phyloP scores from a whole-genome alignment of 2,113 vertebrate genomes.

The Platysteira castanea region DNA sequence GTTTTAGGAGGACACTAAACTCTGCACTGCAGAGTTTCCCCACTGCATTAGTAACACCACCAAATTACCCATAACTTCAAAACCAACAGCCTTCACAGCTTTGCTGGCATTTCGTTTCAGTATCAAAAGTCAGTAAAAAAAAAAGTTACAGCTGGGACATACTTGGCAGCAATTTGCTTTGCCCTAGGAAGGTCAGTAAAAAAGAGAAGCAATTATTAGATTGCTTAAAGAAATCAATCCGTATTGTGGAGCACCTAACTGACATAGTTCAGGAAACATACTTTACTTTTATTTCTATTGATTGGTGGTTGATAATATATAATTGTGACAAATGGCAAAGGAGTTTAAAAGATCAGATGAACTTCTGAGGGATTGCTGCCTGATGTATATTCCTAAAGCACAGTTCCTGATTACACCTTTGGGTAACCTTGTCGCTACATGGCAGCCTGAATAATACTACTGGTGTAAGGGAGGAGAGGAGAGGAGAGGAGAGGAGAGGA shows the following conservation, averaged over 20 bases:
- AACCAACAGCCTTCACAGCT: not conserved
- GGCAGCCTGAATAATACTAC: not conserved
- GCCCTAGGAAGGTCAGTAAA: not conserved
- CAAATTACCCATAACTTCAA: not conserved
- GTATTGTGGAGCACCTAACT: not conserved
- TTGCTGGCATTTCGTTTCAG: not conserved
- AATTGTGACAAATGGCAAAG: not conserved
- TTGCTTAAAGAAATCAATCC: constrained; percentile 12
- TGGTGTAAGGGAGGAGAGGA: not conserved
- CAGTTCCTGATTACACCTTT: not conserved
- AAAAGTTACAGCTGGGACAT: not conserved
- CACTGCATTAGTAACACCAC: not conserved
- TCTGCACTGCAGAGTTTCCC: too few relatives aligned
- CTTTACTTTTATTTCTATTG: constrained; percentile 12
- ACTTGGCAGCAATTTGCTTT: not conserved
- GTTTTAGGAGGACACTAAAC: too few relatives aligned
- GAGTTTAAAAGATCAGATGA: not conserved
- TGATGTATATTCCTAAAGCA: not conserved
- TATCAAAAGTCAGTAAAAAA: not conserved
- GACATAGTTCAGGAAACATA: not conserved
- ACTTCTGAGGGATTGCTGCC: not conserved
- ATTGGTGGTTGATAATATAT: not conserved
- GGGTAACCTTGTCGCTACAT: not conserved
- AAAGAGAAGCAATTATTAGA: not conserved
- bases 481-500: not conserved